These are phyloP conservation scores for Hydrophis major DNA, from an alignment of 2,797 vertebrate species.

Conservation along the genomic window DNA sequence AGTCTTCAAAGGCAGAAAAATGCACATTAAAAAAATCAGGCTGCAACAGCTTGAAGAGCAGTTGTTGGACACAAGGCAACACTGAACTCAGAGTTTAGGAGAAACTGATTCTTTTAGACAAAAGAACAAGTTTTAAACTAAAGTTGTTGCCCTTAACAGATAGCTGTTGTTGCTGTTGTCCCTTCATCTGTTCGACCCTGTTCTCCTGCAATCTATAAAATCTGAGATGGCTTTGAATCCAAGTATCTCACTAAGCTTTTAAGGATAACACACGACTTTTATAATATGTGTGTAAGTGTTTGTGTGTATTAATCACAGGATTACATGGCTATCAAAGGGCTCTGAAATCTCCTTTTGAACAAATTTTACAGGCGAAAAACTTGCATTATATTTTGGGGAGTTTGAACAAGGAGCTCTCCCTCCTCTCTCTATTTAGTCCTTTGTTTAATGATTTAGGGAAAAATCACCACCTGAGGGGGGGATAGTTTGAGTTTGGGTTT, in stretches of 20 bases:
- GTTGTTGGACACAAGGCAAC: conserved; percentile 69
- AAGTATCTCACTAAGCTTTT: conserved; percentile 67
- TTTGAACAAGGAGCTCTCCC: conserved; percentile 59
- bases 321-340: conserved; percentile 76
- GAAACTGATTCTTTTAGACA: conserved; percentile 75
- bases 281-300: conserved; percentile 65
- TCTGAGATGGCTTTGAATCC: conserved; percentile 73
- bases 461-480: background rate
- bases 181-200: conserved; percentile 69
- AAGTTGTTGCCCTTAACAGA: conserved; percentile 79
- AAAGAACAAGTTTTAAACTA: conserved; percentile 72
- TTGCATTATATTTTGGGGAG: conserved; percentile 67
- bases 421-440: conserved; percentile 15
- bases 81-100: conserved; percentile 67
- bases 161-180: conserved; percentile 66
- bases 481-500: background rate
- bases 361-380: conserved; percentile 75
- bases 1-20: background rate
- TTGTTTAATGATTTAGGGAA: conserved; percentile 22
- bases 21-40: conserved; percentile 42
- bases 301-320: conserved; percentile 58
- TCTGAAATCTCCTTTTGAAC: conserved; percentile 63
- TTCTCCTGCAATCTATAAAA: conserved; percentile 72
- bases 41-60: conserved; percentile 75
- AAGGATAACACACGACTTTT: conserved; percentile 78